Evolutionary conservation across 2,113 vertebrate species (phyloP).

Genomic region (Athene cunicularia): DNA sequence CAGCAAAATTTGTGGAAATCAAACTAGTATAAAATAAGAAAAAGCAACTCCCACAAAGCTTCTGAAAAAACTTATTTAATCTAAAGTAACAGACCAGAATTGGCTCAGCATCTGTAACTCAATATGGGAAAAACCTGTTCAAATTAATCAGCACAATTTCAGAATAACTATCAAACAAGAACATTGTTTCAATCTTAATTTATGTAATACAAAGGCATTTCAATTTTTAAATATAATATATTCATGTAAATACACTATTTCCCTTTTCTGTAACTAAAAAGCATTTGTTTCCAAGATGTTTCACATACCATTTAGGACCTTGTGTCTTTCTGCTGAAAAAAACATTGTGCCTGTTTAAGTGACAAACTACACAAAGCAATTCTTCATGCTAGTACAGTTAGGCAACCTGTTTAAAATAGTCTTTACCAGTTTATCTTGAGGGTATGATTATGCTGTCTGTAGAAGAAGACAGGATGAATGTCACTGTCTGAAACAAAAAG

Average conservation of each 20-base stretch:
- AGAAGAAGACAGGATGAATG: background rate
- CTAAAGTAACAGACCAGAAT: background rate
- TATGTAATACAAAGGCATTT: background rate
- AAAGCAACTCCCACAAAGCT: background rate
- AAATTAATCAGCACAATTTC: background rate
- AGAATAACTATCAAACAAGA: background rate
- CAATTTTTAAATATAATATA: background rate
- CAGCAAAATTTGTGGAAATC: background rate
- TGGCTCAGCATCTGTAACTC: background rate
- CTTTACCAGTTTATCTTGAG: background rate
- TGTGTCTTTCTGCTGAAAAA: background rate
- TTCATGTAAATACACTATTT: background rate
- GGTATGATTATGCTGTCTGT: background rate
- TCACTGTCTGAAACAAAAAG: background rate
- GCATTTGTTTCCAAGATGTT: background rate
- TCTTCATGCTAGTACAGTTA: background rate
- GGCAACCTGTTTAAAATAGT: background rate
- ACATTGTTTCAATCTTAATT: background rate
- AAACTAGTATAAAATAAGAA: background rate
- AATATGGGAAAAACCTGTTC: background rate
- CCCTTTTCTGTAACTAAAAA: background rate
- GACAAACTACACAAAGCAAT: background rate
- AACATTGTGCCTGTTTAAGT: background rate
- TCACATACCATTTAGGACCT: background rate
- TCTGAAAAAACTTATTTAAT: background rate